phyloP scores from a whole-genome alignment of 37 sponge, comb jelly and placozoan genomes.

The Mnemiopsis leidyi region DNA sequence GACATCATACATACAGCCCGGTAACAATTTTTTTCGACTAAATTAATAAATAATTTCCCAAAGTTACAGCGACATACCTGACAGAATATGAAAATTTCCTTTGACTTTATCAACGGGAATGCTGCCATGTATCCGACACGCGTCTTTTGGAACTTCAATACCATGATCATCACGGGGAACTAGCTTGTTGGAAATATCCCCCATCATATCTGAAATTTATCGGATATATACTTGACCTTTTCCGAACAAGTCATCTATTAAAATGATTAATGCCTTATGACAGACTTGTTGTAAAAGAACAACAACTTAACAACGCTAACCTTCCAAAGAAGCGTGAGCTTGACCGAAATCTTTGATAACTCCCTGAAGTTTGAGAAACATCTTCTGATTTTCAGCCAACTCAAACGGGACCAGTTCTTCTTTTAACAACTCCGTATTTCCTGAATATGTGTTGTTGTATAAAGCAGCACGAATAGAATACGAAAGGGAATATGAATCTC shows the following conservation, averaged over 20 bases:
- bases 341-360: neutral
- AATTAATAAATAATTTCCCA: no score
- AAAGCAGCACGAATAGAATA: no score
- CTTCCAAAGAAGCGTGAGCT: conserved; percentile 9
- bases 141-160: conserved; percentile 14
- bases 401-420: conserved; percentile 35
- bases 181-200: neutral
- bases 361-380: conserved; percentile 8
- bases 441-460: neutral
- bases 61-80: conserved; percentile 19
- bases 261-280: no score
- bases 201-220: conserved; percentile 44
- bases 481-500: no score
- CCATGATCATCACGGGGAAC: conserved; percentile 43
- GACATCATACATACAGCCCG: no score
- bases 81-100: conserved; percentile 63
- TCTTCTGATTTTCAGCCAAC: conserved; percentile 32
- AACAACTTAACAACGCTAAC: no score
- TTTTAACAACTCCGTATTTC: conserved; percentile 29
- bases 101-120: conserved; percentile 50
- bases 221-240: no score
- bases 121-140: conserved; percentile 24
- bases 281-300: no score
- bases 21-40: no score
- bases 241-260: no score